phyloP scores from a whole-genome alignment of 2,888 invertebrate genomes.

The Malacosoma neustria region DNA sequence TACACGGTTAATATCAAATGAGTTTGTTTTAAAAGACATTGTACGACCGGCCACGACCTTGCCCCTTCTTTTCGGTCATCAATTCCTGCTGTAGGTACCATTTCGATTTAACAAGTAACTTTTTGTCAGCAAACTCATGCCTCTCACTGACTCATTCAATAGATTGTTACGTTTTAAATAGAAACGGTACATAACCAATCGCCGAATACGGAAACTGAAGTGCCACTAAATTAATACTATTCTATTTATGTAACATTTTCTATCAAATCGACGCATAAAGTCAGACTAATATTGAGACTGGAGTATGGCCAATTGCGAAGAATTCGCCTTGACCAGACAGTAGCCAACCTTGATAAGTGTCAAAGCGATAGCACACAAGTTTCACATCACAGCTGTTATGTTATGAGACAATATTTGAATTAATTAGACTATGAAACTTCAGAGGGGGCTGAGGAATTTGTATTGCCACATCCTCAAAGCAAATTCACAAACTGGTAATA shows the following conservation, averaged over 20 bases:
- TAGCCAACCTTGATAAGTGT: slow-evolving; percentile 48
- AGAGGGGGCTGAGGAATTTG: not conserved
- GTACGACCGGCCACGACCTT: slow-evolving; percentile 59
- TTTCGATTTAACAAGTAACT: slow-evolving; percentile 26
- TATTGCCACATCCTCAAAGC: not conserved
- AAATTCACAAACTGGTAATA: not conserved
- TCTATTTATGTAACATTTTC: slow-evolving; percentile 27
- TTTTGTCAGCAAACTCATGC: slow-evolving; percentile 36
- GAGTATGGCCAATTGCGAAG: slow-evolving; percentile 35
- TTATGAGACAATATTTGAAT: not conserved
- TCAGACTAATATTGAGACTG: slow-evolving; percentile 22
- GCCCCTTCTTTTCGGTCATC: slow-evolving; percentile 44
- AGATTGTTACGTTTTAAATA: slow-evolving; percentile 43
- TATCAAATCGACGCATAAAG: slow-evolving; percentile 14
- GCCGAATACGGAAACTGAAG: slow-evolving; percentile 29
- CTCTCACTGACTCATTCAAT: slow-evolving; percentile 47
- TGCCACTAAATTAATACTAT: slow-evolving; percentile 18
- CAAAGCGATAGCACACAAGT: slow-evolving; percentile 43
- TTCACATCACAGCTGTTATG: slow-evolving; percentile 15
- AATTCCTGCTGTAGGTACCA: slow-evolving; percentile 36
- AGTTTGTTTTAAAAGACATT: slow-evolving; percentile 45
- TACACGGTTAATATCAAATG: slow-evolving; percentile 17
- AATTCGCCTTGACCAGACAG: slow-evolving; percentile 53
- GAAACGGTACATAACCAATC: slow-evolving; percentile 35
- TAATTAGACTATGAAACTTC: not conserved